Evolutionary conservation across 37 sponge, comb jelly and placozoan genomes (phyloP), one percentile per base, ranked within the genome.

Genomic region (Axinella damicornis): DNA sequence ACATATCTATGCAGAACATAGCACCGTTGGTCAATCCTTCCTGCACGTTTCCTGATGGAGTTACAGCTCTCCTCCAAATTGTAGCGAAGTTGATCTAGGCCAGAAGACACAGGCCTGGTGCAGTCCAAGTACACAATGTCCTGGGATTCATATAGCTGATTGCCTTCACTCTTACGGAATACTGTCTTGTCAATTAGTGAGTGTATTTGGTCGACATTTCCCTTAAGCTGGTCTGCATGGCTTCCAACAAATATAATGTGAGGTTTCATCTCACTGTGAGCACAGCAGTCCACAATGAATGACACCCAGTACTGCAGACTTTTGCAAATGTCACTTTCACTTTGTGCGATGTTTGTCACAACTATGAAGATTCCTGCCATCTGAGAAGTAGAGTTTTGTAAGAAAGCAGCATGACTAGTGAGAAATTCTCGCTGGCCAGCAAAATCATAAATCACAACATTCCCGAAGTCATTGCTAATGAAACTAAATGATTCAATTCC

Each of bases 401-500:
- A 46, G 38, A 82, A 41, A 11, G 64, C 72, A 22, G 71, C 33
- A 32, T 82, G 82, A 38, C 72, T 69, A 5, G 66, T 34, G 61
- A 70, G 54, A 60, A 70, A 82, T 27, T 82, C 82, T 15, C 46
- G 17, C 28, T 82, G 82, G 13, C 82, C 82, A 19, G 72, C 82
- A 70, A 82, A 82, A 31, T 82, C 72, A 67, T 55, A 82, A 19
- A 82, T n/a, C 52, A 82, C 6, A 1, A 82, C 71, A 21, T 68
- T 24, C 20, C 82, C 82, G 32, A 70, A 71, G 15, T 82, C 59
- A 27, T 13, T 52, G 40, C 82, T 70, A 25, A 34, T n/a, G 33
- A 55, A 46, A n/a, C 62, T 40, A 62, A 53, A 11, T 0, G 72
- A 57, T 33, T 34, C 54, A 56, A 82, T 82, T 16, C 82, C 82